phyloP scores from a whole-genome alignment of 1,140 invertebrate species.

The Bilobella aurantiaca region DNA sequence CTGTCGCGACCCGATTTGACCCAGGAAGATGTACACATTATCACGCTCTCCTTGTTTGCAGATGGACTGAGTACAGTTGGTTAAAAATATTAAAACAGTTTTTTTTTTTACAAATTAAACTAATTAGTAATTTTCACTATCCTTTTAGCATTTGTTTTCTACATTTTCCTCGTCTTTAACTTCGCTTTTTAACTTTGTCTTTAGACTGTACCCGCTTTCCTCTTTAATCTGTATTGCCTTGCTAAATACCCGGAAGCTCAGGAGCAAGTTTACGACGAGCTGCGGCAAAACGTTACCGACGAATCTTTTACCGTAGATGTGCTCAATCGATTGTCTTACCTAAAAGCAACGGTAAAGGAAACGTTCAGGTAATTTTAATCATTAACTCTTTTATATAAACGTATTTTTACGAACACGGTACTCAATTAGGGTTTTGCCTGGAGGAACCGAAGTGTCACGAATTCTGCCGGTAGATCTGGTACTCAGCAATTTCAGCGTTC shows the following conservation, averaged over 20 bases:
- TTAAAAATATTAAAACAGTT: too few species aligned
- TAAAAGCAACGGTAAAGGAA: constrained; percentile 52
- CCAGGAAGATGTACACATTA: constrained; percentile 42
- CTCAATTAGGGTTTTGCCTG: constrained; percentile 41
- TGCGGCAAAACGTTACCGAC: constrained; percentile 36
- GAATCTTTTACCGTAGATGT: constrained; percentile 38
- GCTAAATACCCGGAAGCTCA: constrained; percentile 42
- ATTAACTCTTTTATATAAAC: not conserved
- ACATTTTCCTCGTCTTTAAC: not conserved
- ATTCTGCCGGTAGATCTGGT: constrained; percentile 44
- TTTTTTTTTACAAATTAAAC: constrained; percentile 5
- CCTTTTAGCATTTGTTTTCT: constrained; percentile 1
- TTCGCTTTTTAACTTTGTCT: constrained; percentile 9
- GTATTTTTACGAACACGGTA: not conserved
- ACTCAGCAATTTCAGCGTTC: constrained; percentile 46
- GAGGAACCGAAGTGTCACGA: constrained; percentile 46
- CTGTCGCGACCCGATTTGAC: constrained; percentile 41
- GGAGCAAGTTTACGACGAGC: constrained; percentile 43
- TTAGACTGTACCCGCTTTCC: constrained; percentile 43
- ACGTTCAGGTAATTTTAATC: constrained; percentile 43
- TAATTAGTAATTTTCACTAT: not conserved
- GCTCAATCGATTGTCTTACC: constrained; percentile 42
- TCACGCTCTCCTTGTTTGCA: constrained; percentile 45
- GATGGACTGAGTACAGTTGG: constrained; percentile 48
- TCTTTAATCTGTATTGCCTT: constrained; percentile 42